Base-by-base conservation (phyloP, 2,113 vertebrate genomes). In the Carettochelys insculpta region DNA sequence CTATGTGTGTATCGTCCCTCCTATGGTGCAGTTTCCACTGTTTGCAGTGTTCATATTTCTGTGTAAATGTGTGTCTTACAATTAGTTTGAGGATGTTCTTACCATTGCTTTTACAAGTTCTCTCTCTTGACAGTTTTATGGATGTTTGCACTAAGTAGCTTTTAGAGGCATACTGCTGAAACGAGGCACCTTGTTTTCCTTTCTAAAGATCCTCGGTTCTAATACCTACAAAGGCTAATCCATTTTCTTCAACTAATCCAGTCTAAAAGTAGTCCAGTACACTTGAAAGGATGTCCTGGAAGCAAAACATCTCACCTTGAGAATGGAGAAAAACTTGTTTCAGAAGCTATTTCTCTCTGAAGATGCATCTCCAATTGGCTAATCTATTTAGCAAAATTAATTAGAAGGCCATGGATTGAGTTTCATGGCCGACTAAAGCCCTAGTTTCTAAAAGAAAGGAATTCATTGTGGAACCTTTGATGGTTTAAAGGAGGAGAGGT, bases 71-170 rank as follows among this genome's bases (percentile, higher is more conserved):
- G 88, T 92, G 88, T 93, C 90, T 94, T 80, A 94, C 90, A 95
- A 94, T 93, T 94, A 94, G 91, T 96, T 96, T 75, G 94, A 96
- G 95, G 95, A 96, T 95, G 95, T 96, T 76, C 93, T 95, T 93
- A 94, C 94, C 94, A 93, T 96, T 96, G 94, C 96, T 96, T 97
- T 96, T 95, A 93, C 95, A 95, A 96, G 96, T 88, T 94, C 94
- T 97, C 93, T 95, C 95, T 96, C 94, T 95, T 97, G 93, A 97
- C 97, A 97, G 95, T 88, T 98, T 97, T 95, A 97, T 96, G 97
- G 97, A 98, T 97, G 97, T 97, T 97, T 97, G 97, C 96, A 95
- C 97, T 97, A 97, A 98, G 97, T 97, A 97, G 96, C 96, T 97
- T 97, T 97, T 97, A 97, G 95, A 92, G 95, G 91, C 95, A 90